Percentiles rank a stretch among this genome's conserved stretches.
These are phyloP conservation scores for Drosophila sechellia DNA, from an alignment of 1,140 invertebrate species.

Conservation along the genomic window DNA sequence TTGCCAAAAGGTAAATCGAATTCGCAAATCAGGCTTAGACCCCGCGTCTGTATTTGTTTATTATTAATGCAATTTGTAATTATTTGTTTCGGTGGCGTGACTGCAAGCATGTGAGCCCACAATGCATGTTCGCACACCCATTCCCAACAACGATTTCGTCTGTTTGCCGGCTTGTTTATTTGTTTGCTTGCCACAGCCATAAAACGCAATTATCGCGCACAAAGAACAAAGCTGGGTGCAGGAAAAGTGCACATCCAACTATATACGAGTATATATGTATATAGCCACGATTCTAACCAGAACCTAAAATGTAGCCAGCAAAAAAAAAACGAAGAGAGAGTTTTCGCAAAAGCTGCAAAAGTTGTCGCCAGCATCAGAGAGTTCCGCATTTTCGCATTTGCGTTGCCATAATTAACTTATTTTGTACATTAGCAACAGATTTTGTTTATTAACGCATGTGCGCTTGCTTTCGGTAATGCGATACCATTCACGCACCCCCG, in stretches of 20 bases:
- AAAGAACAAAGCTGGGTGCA: conserved; percentile 48
- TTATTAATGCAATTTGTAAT: conserved; percentile 72
- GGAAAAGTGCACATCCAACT: conserved; percentile 35
- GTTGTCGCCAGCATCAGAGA: conserved; percentile 55
- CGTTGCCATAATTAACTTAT: conserved; percentile 77
- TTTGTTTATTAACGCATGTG: conserved; percentile 77
- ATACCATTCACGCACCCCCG: conserved; percentile 36
- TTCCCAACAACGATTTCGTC: conserved; percentile 1
- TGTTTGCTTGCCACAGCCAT: conserved; percentile 55
- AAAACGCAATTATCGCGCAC: conserved; percentile 67
- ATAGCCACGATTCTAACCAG: neutral
- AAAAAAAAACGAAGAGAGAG: conserved; percentile 38
- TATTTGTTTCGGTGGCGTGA: conserved; percentile 47
- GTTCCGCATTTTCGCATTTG: conserved; percentile 63
- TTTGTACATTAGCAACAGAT: conserved; percentile 81
- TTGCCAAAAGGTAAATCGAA: conserved; percentile 41
- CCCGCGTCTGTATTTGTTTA: conserved; percentile 39
- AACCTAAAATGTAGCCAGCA: neutral
- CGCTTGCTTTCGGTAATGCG: conserved; percentile 61
- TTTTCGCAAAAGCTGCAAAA: conserved; percentile 59
- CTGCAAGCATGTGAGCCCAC: conserved; percentile 3
- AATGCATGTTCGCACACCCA: neutral
- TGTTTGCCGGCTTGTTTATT: conserved; percentile 22
- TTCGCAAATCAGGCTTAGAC: conserved; percentile 11
- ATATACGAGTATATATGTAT: neutral